Evolutionary conservation across 2,888 invertebrate species (phyloP), one percentile per base, ranked within the genome.

Genomic region (Ichneumon xanthorius): DNA sequence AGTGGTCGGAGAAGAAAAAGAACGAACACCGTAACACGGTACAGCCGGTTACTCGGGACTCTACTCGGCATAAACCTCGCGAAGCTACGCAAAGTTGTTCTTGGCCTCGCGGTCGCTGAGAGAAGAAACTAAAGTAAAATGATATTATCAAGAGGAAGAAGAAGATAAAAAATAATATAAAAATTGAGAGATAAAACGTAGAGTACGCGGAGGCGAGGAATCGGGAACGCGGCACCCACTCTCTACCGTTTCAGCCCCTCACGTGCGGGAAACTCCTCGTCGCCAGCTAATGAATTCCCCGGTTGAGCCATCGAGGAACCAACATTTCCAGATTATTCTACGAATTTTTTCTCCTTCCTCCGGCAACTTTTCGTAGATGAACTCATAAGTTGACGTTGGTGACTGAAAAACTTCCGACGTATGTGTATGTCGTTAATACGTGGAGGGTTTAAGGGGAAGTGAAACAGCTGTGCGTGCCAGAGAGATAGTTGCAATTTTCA

Each of bases 121-220:
- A 37, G 65, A 45, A 78, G 33, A 58, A 75, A 67, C 45, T 82
- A 19, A 45, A 78, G 67, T 82, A 78, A 72, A 78, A 78, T 78
- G 37, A 71, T 79, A 79, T 48, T 37, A 50, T 61, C 19, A 22
- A 72, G 19, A 53, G 6, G 14, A 33, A 30, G 26, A 26, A 26
- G 40, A 58, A 55, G 40, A 19, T 58, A 58, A 22, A 26, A 9
- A 26, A 22, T 67, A 22, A 65, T 14, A 22, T 30, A 9, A 30
- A 61, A n/a, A 50, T 50, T 30, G 30, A 4, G 61, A 14, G 16
- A 37, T 37, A 9, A 61, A 61, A 30, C 30, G 58, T 11, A 26
- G 58, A 58, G 22, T 22, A 26, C 22, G 11, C 58, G 2, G 58
- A 9, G 58, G 26, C 26, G 22, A 58, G 9, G 19, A n/a, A 53